Evolutionary conservation across 2,797 vertebrate species (phyloP).

Genomic region (Gorsachius magnificus): DNA sequence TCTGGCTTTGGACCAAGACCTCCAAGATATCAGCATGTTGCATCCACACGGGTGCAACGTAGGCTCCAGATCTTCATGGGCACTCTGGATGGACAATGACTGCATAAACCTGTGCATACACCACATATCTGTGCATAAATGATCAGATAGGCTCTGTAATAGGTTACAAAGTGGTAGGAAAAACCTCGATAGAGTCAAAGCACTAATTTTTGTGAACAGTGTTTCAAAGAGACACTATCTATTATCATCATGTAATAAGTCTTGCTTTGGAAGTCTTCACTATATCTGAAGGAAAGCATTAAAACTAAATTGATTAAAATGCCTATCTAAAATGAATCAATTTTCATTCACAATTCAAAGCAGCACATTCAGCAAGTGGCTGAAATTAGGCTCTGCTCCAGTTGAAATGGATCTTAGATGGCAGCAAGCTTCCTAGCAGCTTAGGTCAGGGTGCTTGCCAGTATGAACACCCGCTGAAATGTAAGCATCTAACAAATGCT

Average conservation of each 20-base stretch:
- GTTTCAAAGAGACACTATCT: constrained; percentile 3
- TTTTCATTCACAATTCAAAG: background rate
- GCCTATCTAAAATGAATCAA: background rate
- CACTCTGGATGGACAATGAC: background rate
- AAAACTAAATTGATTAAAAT: background rate
- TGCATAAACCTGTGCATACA: background rate
- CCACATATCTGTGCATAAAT: too few species aligned
- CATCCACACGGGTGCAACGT: background rate
- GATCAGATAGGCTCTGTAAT: background rate
- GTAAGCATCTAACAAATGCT: background rate
- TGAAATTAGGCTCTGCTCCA: background rate
- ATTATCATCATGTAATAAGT: background rate
- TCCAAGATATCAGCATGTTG: fast-evolving
- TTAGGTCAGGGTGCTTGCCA: background rate
- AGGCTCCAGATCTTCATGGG: background rate
- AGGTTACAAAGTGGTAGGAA: background rate
- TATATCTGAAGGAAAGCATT: background rate
- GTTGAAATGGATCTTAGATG: background rate
- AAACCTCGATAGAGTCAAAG: background rate
- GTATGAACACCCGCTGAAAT: background rate
- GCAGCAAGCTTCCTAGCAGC: fast-evolving
- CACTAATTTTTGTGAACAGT: background rate
- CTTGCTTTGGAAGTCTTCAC: background rate
- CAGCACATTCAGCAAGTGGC: background rate
- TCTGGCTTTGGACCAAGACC: background rate